phyloP scores from a whole-genome alignment of 2,888 invertebrate species.

The Sepiola atlantica region DNA sequence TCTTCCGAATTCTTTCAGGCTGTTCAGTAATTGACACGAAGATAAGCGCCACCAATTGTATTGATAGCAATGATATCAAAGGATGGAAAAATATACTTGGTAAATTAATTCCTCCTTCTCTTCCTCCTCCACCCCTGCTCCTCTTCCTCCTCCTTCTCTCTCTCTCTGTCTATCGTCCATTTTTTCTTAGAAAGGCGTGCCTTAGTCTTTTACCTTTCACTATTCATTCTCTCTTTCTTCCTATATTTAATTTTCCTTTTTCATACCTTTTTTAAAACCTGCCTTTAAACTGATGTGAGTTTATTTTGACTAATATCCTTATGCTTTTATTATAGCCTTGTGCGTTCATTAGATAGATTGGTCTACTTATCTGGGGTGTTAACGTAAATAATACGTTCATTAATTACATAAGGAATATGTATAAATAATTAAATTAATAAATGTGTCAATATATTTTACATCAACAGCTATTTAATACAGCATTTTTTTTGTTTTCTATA shows the following conservation, averaged over 20 bases:
- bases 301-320: neutral
- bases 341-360: neutral
- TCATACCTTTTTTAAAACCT: neutral
- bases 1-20: constrained; percentile 32
- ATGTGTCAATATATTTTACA: too few relatives aligned
- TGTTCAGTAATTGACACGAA: constrained; percentile 4
- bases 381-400: too few relatives aligned
- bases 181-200: neutral
- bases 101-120: neutral
- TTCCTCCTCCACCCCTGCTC: too few relatives aligned
- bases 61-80: constrained; percentile 32
- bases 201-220: neutral
- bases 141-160: neutral
- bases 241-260: neutral
- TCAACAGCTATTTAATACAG: too few relatives aligned
- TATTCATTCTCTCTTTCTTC: neutral
- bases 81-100: constrained; percentile 32
- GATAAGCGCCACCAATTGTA: constrained; percentile 22
- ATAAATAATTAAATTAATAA: too few relatives aligned
- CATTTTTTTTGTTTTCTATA: too few relatives aligned
- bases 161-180: neutral
- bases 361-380: neutral
- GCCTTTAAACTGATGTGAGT: neutral
- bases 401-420: too few relatives aligned
- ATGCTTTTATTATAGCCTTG: neutral